These are phyloP conservation scores for Nemotelus pantherinus DNA, from an alignment of 2,888 invertebrate genomes.

Conservation along the genomic window DNA sequence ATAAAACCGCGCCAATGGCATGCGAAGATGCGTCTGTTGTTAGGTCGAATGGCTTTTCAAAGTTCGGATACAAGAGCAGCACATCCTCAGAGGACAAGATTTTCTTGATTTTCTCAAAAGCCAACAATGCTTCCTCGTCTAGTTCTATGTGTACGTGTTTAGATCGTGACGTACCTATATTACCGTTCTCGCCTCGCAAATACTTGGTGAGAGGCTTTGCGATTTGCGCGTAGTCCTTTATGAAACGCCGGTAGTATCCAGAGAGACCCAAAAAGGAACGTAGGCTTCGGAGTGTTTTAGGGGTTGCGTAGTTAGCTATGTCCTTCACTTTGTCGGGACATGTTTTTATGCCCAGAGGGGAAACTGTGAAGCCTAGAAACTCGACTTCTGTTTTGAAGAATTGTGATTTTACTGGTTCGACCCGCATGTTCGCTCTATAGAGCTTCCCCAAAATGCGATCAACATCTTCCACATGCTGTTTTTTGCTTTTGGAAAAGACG, in stretches of 20 bases:
- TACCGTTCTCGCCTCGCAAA: background rate
- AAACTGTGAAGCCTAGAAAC: background rate
- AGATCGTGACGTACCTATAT: background rate
- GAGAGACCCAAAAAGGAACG: background rate
- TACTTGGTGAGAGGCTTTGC: background rate
- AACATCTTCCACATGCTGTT: background rate
- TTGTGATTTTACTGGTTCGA: background rate
- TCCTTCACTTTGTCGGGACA: background rate
- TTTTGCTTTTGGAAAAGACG: background rate
- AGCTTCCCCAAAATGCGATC: background rate
- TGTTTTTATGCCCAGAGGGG: background rate
- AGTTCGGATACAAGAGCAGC: no score
- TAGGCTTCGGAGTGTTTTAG: background rate
- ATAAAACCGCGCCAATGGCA: no score
- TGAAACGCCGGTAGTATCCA: no score
- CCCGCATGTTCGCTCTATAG: background rate
- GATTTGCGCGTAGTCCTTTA: background rate
- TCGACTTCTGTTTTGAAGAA: background rate
- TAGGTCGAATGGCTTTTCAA: no score
- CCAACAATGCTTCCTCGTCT: background rate
- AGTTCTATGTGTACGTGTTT: background rate
- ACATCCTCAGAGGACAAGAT: background rate
- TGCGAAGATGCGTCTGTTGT: no score
- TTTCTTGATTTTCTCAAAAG: background rate
- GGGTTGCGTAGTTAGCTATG: background rate